Conservation (phyloP, 2,797 vertebrate species). For the Cyprinella venusta region DNA sequence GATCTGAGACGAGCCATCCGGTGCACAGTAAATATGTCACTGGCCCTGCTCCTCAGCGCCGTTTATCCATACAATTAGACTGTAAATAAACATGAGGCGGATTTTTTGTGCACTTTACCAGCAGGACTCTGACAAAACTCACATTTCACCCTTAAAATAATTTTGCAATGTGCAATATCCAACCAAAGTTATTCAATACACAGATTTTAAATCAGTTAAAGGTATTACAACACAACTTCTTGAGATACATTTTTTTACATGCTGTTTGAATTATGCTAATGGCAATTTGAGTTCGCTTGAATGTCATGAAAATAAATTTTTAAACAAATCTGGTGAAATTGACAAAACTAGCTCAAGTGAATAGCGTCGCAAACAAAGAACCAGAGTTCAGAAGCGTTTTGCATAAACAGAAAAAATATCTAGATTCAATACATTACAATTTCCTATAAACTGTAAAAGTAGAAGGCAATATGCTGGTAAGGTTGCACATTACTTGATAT, state of each 20-base stretch:
- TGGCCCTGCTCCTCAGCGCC: constrained; percentile 54
- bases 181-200: no score
- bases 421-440: background rate
- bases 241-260: no score
- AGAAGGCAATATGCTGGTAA: background rate
- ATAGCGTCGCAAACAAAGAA: background rate
- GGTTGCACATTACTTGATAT: background rate
- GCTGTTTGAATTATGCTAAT: no score
- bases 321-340: background rate
- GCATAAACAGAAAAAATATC: background rate
- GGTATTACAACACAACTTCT: background rate
- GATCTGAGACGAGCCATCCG: constrained; percentile 59
- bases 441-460: background rate
- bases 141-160: background rate
- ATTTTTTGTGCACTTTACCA: constrained; percentile 29
- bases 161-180: no score
- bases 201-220: background rate
- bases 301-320: background rate
- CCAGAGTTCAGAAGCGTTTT: background rate
- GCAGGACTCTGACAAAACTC: constrained; percentile 27
- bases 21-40: constrained; percentile 77
- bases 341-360: background rate
- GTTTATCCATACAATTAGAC: constrained; percentile 63
- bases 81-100: constrained; percentile 74
- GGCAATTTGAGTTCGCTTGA: background rate